phyloP scores from a whole-genome alignment of 2,888 invertebrate species.

The Drosophila merina region DNA sequence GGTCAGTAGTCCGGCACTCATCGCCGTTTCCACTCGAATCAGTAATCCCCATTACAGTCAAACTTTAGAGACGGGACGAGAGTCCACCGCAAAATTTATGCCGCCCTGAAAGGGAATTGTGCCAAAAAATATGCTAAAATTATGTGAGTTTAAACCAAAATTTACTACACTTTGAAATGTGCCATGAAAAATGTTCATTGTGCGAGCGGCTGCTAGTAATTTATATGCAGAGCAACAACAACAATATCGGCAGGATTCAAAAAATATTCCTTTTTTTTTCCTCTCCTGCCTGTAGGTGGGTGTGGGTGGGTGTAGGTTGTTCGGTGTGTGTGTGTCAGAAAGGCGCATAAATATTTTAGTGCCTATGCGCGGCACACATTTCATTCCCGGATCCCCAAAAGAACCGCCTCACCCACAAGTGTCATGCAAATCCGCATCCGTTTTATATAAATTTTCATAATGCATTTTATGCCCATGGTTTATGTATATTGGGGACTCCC shows the following conservation, averaged over 20 bases:
- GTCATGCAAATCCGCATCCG: conserved; percentile 50
- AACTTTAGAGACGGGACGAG: conserved; percentile 23
- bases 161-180: conserved; percentile 73
- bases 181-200: conserved; percentile 70
- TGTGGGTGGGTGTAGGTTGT: background rate
- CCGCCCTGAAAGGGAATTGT: conserved; percentile 30
- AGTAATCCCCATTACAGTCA: conserved; percentile 61
- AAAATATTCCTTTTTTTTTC: conserved; percentile 18
- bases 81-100: conserved; percentile 55
- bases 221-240: conserved; percentile 52
- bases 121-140: conserved; percentile 47
- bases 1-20: conserved; percentile 2
- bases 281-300: background rate
- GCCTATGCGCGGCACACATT: conserved; percentile 50
- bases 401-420: conserved; percentile 29
- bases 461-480: conserved; percentile 51
- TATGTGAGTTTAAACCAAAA: conserved; percentile 70
- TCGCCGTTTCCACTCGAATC: conserved; percentile 9
- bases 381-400: conserved; percentile 14
- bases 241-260: conserved; percentile 17
- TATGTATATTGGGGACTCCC: conserved; percentile 49
- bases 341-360: conserved; percentile 70
- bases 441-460: conserved; percentile 61
- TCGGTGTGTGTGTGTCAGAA: conserved; percentile 32
- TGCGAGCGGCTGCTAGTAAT: conserved; percentile 55